phyloP scores from a whole-genome alignment of 2,113 vertebrate genomes.

The Telmatochromis sp. region DNA sequence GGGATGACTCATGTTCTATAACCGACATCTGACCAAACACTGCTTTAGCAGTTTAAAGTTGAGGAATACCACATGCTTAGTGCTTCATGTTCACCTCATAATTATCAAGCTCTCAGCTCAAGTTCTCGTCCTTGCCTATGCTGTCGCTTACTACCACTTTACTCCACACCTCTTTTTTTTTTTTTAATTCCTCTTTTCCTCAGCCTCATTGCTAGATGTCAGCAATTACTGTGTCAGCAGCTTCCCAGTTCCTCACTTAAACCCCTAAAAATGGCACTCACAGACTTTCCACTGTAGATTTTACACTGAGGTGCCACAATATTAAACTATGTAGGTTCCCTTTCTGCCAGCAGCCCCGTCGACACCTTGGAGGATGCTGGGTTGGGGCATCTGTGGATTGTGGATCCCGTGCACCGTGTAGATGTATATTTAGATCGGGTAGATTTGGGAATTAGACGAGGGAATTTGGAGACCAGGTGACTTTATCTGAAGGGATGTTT shows the following conservation, averaged over 20 bases:
- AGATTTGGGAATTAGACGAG: not conserved
- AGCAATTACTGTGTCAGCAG: conserved; percentile 41
- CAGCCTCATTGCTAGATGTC: conserved; percentile 5
- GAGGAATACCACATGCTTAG: not conserved
- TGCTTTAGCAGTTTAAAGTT: conserved; percentile 1
- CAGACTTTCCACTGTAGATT: conserved; percentile 22
- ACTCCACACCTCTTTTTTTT: not conserved
- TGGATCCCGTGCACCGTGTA: not conserved
- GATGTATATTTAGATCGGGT: not conserved
- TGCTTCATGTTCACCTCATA: conserved; percentile 10
- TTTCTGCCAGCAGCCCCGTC: not conserved
- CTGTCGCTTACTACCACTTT: not conserved
- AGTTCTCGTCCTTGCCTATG: not conserved
- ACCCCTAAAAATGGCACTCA: conserved; percentile 6
- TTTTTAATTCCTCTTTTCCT: not conserved
- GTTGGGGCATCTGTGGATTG: not conserved
- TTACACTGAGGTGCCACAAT: not conserved
- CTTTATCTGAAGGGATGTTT: not conserved
- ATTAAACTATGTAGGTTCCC: not conserved
- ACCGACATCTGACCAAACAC: not conserved
- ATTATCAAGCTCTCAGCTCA: conserved; percentile 38
- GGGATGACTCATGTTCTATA: not conserved
- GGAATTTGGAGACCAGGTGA: not conserved
- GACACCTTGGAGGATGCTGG: not conserved
- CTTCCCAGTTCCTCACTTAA: conserved; percentile 33